Evolutionary conservation across 2,888 invertebrate species (phyloP).

Genomic region (Phanerotoma sp.): DNA sequence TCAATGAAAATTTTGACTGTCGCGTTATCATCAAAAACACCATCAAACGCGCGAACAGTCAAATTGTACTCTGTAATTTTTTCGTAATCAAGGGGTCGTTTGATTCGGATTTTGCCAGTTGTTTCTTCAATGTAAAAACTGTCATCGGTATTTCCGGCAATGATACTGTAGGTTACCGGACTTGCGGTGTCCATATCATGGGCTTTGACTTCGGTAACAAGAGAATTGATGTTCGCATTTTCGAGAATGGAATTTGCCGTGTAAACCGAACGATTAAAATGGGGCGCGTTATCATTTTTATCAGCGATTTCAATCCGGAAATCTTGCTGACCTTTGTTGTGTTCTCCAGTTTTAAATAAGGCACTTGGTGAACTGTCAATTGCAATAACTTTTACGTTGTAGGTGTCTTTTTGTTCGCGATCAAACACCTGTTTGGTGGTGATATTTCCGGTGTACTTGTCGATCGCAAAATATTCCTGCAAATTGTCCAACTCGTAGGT

Average conservation of each 20-base stretch:
- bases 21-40: conserved; percentile 78
- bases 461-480: conserved; percentile 78
- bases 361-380: conserved; percentile 88
- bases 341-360: conserved; percentile 65
- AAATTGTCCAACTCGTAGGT: conserved; percentile 73
- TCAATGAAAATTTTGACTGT: conserved; percentile 82
- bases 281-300: conserved; percentile 93
- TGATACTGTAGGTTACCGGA: conserved; percentile 83
- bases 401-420: conserved; percentile 80
- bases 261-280: conserved; percentile 77
- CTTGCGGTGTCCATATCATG: conserved; percentile 86
- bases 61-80: conserved; percentile 80
- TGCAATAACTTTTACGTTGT: conserved; percentile 88
- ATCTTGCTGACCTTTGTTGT: conserved; percentile 76
- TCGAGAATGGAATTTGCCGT: conserved; percentile 76
- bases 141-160: conserved; percentile 80
- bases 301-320: conserved; percentile 92
- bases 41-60: conserved; percentile 83
- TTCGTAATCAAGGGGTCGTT: conserved; percentile 79
- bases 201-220: conserved; percentile 86
- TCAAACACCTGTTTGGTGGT: conserved; percentile 82
- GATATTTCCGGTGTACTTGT: conserved; percentile 83
- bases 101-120: conserved; percentile 83
- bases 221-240: conserved; percentile 78
- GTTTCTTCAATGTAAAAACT: conserved; percentile 83